Evolutionary conservation across 2,113 vertebrate species (phyloP), one percentile per base, ranked within the genome.

Genomic region (Gymnorhina tibicen): DNA sequence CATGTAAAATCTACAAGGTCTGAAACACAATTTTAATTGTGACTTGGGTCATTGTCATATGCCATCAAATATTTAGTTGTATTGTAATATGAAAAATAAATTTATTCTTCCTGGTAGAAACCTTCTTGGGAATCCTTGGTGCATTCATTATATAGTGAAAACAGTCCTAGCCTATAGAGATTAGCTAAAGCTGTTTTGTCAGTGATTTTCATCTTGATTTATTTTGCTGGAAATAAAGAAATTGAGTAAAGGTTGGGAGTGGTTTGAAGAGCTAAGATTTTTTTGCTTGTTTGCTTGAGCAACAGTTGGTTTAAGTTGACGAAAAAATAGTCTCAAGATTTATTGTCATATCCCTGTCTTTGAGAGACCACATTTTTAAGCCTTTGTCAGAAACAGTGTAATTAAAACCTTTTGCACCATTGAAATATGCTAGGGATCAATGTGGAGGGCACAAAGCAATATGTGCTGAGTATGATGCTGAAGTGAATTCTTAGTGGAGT

Each of bases 71-170:
- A 79, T 23, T 70, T 67, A 83, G 35, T 35, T 6, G 11, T 49
- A 44, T 24, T 69, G 10, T 44, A 68, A 39, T 66, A 46, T 24
- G 42, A 89, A 85, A 93, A 67, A 74, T 72, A 83, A 85, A 42
- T 46, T 4, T 49, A 9, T 73, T 76, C 28, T 80, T 46, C 5
- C 2, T 44, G 18, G 22, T 74, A 76, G 47, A 55, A 92, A 46
- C 13, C 12, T 42, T 33, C 12, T 52, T 74, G 44, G n/a, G 30
- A 68, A 26, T 50, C 62, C 11, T 15, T 63, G 30, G 16, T 67
- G 23, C 13, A 2, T 33, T 33, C 0, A 0, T 78, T 76, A 18
- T 6, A 15, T 10, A 27, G 10, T 30, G 35, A 35, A 58, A 85
- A 49, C 10, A 33, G 27, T n/a, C 42, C 22, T 44, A 32, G 18